Conservation (phyloP, 2,888 invertebrate species). For the Mystacides longicornis region DNA sequence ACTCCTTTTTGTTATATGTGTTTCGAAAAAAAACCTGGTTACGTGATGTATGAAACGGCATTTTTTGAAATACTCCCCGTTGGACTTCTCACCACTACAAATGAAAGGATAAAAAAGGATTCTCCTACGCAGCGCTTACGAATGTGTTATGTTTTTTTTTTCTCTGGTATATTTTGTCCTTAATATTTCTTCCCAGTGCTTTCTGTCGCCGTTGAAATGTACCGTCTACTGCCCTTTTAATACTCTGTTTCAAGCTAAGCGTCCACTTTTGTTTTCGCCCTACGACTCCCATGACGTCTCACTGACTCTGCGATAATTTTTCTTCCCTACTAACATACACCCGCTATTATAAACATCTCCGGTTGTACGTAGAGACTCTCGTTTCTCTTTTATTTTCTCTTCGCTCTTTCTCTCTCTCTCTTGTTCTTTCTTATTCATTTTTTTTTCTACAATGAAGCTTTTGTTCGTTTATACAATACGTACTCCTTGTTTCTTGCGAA, state of each 20-base stretch:
- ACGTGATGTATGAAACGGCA: background rate
- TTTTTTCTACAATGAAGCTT: too few species aligned
- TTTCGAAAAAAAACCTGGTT: background rate
- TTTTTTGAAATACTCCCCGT: background rate
- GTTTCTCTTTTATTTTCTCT: conserved; percentile 5
- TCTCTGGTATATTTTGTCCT: background rate
- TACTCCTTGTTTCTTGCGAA: too few species aligned
- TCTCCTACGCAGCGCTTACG: background rate
- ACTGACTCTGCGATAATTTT: conserved; percentile 23
- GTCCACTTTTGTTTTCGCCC: conserved; percentile 9
- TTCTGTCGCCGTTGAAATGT: background rate
- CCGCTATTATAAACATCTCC: conserved; percentile 14
- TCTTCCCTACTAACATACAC: conserved; percentile 18
- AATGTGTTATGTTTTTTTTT: conserved; percentile 1
- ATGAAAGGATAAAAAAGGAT: background rate
- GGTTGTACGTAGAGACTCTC: conserved; percentile 4
- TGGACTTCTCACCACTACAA: background rate
- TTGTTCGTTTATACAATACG: too few species aligned
- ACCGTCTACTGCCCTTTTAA: conserved; percentile 2
- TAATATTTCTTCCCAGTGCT: background rate
- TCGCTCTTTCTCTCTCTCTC: background rate
- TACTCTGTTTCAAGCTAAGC: conserved; percentile 12
- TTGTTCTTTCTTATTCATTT: background rate
- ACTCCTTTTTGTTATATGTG: background rate
- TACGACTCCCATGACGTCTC: conserved; percentile 19